These are phyloP conservation scores for Ginglymostoma cirratum DNA, from an alignment of 2,113 vertebrate species.

Conservation along the genomic window DNA sequence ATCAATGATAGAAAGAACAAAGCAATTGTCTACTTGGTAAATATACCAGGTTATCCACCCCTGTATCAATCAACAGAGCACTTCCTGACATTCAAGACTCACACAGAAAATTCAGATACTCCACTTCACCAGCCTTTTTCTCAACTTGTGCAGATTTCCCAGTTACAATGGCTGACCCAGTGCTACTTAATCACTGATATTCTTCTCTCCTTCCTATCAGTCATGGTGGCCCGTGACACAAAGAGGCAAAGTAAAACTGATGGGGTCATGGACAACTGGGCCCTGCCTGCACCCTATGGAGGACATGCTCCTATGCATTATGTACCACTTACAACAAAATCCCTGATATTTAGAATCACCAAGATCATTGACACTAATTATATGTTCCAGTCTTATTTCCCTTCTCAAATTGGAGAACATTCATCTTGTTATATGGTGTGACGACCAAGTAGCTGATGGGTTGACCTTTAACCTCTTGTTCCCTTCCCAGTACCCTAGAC, in stretches of 20 bases:
- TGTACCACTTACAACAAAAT: not conserved
- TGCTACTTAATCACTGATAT: too few relatives aligned
- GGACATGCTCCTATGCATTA: not conserved
- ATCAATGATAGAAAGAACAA: not conserved
- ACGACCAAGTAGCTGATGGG: not conserved
- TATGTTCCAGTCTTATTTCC: not conserved
- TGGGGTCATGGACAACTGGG: not conserved
- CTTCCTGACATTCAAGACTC: not conserved
- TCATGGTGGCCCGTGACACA: too few relatives aligned
- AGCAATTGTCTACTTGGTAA: not conserved
- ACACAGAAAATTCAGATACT: not conserved
- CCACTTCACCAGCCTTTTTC: too few relatives aligned
- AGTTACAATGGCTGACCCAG: too few relatives aligned
- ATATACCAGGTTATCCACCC: not conserved
- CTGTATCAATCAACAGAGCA: not conserved
- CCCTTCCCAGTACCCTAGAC: not conserved
- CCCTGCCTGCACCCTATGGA: not conserved
- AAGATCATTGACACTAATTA: not conserved
- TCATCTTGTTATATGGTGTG: not conserved
- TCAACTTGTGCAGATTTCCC: too few relatives aligned
- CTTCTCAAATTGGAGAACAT: not conserved
- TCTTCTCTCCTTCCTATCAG: too few relatives aligned
- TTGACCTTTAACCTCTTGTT: not conserved
- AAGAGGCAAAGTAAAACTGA: not conserved
- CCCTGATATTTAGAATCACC: not conserved